Base-by-base conservation (phyloP, 2,797 vertebrate species). In the Margarornis squamiger region DNA sequence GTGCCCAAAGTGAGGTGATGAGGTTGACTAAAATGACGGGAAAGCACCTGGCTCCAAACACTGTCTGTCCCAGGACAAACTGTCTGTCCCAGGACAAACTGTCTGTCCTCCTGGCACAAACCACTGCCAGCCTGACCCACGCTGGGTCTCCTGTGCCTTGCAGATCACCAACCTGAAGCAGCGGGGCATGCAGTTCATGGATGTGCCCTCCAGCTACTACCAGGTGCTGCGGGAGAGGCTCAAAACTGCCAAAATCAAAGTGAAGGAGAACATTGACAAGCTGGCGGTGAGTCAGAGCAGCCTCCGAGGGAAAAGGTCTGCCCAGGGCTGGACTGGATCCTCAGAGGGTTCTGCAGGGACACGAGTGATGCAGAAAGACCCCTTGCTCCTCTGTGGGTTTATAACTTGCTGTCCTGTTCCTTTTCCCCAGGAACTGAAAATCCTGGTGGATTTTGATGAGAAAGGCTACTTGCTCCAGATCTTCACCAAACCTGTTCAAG, bases 381-480 rank as follows among this genome's bases (percentile, higher is more conserved):
- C 43, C 19, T 54, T 13, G n/a, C 45, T 90, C 58, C 20, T 11
- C 22, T 54, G 14, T 4, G 29, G 8, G 5, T 83, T 24, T 83
- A 23, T 0, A 0, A 79, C 29, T 14, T 39, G 14, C n/a, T 0
- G 0, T 26, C 26, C 51, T 52, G 8, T 55, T 85, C 70, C 36
- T 68, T 49, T 81, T 21, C 84, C 67, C 72, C 78, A 97, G 99
- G 98, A 99, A 80, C 98, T 99, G 96, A 99, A 98, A 92, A 99
- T 99, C 97, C 97, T 99, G 96, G 98, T 99, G 95, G 99, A 99
- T 97, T 99, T 98, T 19, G 99, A 99, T 29, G 99, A 99, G 92
- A 98, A 99, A 14, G 99, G 99, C 32, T 99, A 99, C 93, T 98
- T 99, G 91, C 99, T 99, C 48, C 99, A 99, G 96, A 99, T 99